A percentile compares a stretch with the other conserved stretches of the same genome.
Evolutionary conservation across 92 coral and sea anemone genomes (phyloP).

Genomic region (Phymanthus crucifer): DNA sequence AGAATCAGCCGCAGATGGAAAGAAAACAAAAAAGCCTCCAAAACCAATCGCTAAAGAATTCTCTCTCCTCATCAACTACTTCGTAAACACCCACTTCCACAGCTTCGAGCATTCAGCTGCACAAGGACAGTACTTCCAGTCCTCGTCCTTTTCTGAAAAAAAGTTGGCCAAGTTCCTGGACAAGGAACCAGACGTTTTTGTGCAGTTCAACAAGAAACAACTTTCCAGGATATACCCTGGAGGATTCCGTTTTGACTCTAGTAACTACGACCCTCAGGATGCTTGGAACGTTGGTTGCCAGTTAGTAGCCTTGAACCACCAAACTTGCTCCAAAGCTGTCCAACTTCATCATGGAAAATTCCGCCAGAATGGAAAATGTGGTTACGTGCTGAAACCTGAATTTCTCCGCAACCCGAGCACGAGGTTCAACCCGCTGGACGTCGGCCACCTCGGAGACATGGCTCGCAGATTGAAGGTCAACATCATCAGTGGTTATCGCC

Average conservation of each 20-base stretch:
- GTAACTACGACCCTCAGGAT: constrained; percentile 65
- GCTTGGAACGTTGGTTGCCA: constrained; percentile 84
- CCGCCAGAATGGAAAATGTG: constrained; percentile 74
- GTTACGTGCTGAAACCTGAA: constrained; percentile 67
- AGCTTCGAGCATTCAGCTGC: constrained; percentile 45
- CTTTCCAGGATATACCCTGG: constrained; percentile 71
- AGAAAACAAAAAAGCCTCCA: constrained; percentile 21
- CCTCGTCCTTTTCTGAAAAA: constrained; percentile 68
- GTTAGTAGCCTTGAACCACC: constrained; percentile 78
- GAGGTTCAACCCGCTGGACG: constrained; percentile 35
- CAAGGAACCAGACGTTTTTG: constrained; percentile 40
- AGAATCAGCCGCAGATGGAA: constrained; percentile 6
- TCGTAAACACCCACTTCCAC: constrained; percentile 52
- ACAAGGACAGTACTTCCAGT: constrained; percentile 49
- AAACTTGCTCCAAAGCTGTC: constrained; percentile 45
- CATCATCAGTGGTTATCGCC: constrained; percentile 62
- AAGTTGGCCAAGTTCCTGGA: constrained; percentile 49
- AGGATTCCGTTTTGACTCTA: constrained; percentile 59
- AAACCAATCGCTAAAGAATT: constrained; percentile 64
- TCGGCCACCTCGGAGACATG: constrained; percentile 22
- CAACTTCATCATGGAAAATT: constrained; percentile 73
- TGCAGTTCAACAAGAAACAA: constrained; percentile 59
- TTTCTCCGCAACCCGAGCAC: constrained; percentile 42
- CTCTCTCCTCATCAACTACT: constrained; percentile 61
- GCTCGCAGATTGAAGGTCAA: constrained; percentile 39